These are phyloP conservation scores for Heloderma charlesbogerti DNA, from an alignment of 2,113 vertebrate species.

Conservation along the genomic window DNA sequence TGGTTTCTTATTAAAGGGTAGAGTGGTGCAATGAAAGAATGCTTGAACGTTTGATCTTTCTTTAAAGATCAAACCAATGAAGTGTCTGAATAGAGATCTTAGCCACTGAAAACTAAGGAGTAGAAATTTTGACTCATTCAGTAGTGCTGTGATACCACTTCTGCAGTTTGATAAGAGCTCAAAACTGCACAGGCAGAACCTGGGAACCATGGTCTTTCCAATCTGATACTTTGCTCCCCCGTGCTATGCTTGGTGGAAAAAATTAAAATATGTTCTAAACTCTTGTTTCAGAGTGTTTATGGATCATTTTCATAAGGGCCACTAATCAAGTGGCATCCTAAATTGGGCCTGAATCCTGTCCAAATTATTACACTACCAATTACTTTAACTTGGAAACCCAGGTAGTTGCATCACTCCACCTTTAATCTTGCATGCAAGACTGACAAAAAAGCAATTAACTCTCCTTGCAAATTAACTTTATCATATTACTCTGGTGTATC, in stretches of 20 bases:
- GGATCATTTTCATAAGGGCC: not conserved
- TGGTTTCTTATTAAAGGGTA: not conserved
- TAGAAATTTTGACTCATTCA: no score
- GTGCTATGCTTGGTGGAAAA: not conserved
- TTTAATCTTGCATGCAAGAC: constrained; percentile 43
- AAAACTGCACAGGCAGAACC: not conserved
- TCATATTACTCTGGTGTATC: constrained; percentile 68
- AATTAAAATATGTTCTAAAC: not conserved
- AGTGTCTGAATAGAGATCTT: not conserved
- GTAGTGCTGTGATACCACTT: not conserved
- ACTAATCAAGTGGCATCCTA: not conserved
- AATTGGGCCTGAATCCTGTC: not conserved
- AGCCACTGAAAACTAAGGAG: not conserved
- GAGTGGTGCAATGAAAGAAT: constrained; percentile 6
- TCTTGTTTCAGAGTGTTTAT: not conserved
- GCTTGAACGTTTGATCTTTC: not conserved
- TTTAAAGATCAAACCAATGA: not conserved
- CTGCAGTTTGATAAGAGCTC: not conserved
- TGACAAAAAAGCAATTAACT: constrained; percentile 60
- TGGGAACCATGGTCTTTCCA: not conserved
- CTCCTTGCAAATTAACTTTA: constrained; percentile 30
- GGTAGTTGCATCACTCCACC: constrained; percentile 39
- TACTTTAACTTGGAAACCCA: constrained; percentile 31
- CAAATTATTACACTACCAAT: not conserved
- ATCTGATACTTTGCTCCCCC: not conserved